phyloP scores from a whole-genome alignment of 2,797 vertebrate species.

The Hoplostethus mediterraneus region DNA sequence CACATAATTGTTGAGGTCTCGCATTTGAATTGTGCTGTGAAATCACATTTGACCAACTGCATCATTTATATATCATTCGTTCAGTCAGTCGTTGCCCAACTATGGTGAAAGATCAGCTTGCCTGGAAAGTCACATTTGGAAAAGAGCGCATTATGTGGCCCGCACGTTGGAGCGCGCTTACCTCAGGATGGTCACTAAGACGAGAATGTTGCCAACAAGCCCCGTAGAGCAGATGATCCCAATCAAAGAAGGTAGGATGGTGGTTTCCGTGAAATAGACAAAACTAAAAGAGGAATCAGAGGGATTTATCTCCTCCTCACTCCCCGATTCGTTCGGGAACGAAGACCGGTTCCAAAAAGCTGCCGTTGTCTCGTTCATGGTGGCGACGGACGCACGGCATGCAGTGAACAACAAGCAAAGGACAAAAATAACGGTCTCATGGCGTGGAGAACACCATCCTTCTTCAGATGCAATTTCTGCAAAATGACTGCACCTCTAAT shows the following conservation, averaged over 20 bases:
- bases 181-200: conserved; percentile 72
- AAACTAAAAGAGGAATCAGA: conserved; percentile 47
- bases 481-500: too few species aligned
- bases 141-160: too few species aligned
- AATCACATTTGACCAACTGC: too few species aligned
- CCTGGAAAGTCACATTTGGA: too few species aligned
- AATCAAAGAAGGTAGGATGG: conserved; percentile 73
- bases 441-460: too few species aligned
- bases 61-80: too few species aligned
- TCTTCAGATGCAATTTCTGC: too few species aligned
- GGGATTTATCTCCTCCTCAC: conserved; percentile 12
- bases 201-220: conserved; percentile 74
- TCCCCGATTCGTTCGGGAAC: conserved; percentile 58
- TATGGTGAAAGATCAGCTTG: too few species aligned
- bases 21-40: too few species aligned
- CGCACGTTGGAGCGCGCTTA: conserved; percentile 22
- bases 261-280: conserved; percentile 66
- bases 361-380: conserved; percentile 66
- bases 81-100: too few species aligned
- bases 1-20: too few species aligned
- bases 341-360: conserved; percentile 55
- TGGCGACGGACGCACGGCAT: background rate
- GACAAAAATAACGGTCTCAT: background rate
- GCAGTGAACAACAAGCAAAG: too few species aligned
- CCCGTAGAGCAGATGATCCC: conserved; percentile 74